phyloP scores from a whole-genome alignment of 2,113 vertebrate genomes.

The Tetraodon nigroviridis region DNA sequence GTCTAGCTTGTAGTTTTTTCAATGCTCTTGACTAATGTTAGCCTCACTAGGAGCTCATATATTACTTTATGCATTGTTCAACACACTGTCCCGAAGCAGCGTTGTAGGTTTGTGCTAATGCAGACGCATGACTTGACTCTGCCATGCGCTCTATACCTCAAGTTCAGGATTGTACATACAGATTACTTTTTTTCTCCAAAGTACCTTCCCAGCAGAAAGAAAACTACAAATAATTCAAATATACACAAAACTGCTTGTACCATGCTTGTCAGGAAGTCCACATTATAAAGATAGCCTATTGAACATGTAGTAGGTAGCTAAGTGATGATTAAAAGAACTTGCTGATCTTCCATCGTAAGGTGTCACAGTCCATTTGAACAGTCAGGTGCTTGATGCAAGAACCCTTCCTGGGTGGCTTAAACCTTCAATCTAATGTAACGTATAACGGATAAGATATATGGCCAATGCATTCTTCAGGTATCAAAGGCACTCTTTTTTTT shows the following conservation, averaged over 20 bases:
- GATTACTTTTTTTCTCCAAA: constrained; percentile 65
- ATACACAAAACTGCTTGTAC: constrained; percentile 78
- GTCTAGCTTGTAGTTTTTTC: constrained; percentile 54
- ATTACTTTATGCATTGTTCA: constrained; percentile 64
- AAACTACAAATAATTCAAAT: constrained; percentile 71
- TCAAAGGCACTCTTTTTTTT: constrained; percentile 95
- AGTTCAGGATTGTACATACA: constrained; percentile 72
- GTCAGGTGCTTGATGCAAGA: constrained; percentile 81
- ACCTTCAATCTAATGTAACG: constrained; percentile 73
- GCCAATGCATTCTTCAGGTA: constrained; percentile 83
- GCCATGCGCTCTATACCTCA: constrained; percentile 52
- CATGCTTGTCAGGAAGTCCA: constrained; percentile 77
- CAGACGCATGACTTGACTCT: constrained; percentile 58
- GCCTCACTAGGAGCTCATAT: constrained; percentile 47
- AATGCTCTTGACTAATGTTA: constrained; percentile 54
- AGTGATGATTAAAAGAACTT: constrained; percentile 88
- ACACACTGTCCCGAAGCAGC: constrained; percentile 58
- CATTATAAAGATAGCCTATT: constrained; percentile 71
- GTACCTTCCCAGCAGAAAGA: constrained; percentile 68
- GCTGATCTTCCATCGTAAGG: constrained; percentile 77
- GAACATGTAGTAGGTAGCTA: constrained; percentile 79
- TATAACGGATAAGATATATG: constrained; percentile 86
- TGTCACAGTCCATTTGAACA: constrained; percentile 75
- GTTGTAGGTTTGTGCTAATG: constrained; percentile 68
- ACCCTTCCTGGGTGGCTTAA: constrained; percentile 67